Conservation (phyloP, 2,888 invertebrate species). For the Megamerina dolium region DNA sequence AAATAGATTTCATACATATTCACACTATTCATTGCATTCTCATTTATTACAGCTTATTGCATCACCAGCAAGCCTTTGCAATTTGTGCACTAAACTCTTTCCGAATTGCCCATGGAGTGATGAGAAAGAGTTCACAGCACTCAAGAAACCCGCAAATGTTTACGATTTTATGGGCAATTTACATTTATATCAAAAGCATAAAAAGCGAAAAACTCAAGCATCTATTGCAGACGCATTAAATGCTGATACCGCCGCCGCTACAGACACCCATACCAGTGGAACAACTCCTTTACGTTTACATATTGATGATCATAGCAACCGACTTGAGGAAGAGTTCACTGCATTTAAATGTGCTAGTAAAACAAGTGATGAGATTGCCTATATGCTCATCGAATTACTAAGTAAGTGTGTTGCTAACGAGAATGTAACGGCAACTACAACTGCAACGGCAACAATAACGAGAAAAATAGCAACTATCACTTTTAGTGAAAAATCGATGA, state of each 20-base stretch:
- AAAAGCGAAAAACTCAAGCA: conserved; percentile 1
- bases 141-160: conserved; percentile 26
- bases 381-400: conserved; percentile 39
- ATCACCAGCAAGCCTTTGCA: conserved; percentile 41
- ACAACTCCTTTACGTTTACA: too few species aligned
- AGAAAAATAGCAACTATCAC: too few species aligned
- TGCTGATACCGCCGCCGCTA: conserved; percentile 12
- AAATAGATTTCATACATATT: not conserved
- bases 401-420: conserved; percentile 39
- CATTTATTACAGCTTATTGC: conserved; percentile 39
- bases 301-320: conserved; percentile 5
- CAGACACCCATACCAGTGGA: too few species aligned
- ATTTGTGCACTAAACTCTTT: conserved; percentile 46
- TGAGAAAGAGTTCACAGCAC: conserved; percentile 16
- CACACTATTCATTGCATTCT: conserved; percentile 1
- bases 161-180: conserved; percentile 34
- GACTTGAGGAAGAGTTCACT: conserved; percentile 1
- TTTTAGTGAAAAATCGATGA: conserved; percentile 30
- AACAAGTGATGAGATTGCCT: conserved; percentile 43
- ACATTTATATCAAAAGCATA: conserved; percentile 29
- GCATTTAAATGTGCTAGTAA: conserved; percentile 26
- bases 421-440: conserved; percentile 29
- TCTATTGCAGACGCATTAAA: conserved; percentile 6
- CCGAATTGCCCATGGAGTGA: conserved; percentile 46
- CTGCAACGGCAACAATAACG: too few species aligned